These are phyloP conservation scores for Pelvicachromis taeniatus DNA, from an alignment of 2,113 vertebrate genomes.

Conservation along the genomic window DNA sequence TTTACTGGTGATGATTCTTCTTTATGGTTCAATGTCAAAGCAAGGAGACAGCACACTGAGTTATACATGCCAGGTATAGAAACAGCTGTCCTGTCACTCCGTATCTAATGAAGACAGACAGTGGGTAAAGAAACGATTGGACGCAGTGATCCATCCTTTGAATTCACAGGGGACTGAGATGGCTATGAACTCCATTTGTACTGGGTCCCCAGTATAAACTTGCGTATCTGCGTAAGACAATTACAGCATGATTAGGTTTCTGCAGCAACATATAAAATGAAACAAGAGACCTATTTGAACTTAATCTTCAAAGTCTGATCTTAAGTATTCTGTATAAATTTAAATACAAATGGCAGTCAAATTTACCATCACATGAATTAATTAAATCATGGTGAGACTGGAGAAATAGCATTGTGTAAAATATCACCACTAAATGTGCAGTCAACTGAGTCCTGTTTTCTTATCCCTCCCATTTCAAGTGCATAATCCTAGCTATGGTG, in stretches of 20 bases:
- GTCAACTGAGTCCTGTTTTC: neutral
- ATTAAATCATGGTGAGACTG: neutral
- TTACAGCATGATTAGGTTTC: slow-evolving; percentile 42
- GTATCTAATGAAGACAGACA: slow-evolving; percentile 56
- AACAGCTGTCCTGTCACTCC: slow-evolving; percentile 56
- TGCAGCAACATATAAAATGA: slow-evolving; percentile 21
- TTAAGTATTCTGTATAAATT: slow-evolving; percentile 5
- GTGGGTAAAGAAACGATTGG: slow-evolving; percentile 63
- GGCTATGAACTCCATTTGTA: slow-evolving; percentile 31
- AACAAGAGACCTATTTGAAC: neutral
- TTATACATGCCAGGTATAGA: slow-evolving; percentile 50
- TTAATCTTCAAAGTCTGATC: neutral
- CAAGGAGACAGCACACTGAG: slow-evolving; percentile 22
- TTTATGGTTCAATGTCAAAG: slow-evolving; percentile 46
- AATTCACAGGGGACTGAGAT: slow-evolving; percentile 1
- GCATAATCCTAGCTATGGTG: neutral
- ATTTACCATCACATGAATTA: neutral
- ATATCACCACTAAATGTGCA: neutral
- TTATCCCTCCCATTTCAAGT: neutral
- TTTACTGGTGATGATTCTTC: slow-evolving; percentile 45
- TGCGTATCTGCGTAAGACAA: slow-evolving; percentile 4
- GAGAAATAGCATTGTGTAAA: neutral
- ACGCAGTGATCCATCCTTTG: slow-evolving; percentile 43
- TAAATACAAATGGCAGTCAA: neutral
- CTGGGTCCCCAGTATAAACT: neutral